A percentile compares a stretch with the other conserved stretches of the same genome.
Conservation (phyloP, 2,888 invertebrate species). For the Cantharis lateralis region DNA sequence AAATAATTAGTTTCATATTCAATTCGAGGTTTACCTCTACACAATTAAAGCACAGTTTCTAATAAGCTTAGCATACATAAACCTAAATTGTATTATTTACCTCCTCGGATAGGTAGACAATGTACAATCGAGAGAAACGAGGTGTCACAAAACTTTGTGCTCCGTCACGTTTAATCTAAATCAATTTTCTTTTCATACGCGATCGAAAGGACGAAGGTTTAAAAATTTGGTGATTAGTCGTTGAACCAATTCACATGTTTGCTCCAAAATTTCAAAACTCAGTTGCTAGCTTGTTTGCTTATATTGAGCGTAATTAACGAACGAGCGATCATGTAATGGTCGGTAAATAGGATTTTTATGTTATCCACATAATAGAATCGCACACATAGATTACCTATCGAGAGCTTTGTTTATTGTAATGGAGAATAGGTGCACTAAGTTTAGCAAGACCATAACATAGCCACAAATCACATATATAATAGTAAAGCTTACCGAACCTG, state of each 20-base stretch:
- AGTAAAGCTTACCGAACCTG: constrained; percentile 16
- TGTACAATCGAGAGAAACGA: background rate
- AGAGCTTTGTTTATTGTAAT: constrained; percentile 6
- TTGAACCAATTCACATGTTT: too few species aligned
- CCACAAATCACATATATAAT: constrained; percentile 28
- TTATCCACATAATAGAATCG: background rate
- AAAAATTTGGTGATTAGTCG: too few species aligned
- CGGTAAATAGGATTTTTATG: background rate
- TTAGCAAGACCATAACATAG: constrained; percentile 10
- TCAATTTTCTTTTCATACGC: background rate
- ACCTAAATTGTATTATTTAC: background rate
- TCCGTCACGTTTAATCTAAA: background rate
- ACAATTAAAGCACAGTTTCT: background rate
- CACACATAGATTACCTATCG: background rate
- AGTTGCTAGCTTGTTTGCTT: too few species aligned
- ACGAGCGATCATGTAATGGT: background rate
- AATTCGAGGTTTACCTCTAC: background rate
- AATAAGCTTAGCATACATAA: background rate
- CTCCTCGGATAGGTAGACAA: background rate
- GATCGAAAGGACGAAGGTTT: too few species aligned
- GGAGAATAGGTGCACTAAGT: constrained; percentile 4
- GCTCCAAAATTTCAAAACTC: too few species aligned
- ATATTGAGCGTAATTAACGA: background rate
- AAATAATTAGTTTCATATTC: background rate
- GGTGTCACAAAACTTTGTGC: background rate